Evolutionary conservation across 1,140 invertebrate genomes (phyloP), one percentile per base, ranked within the genome.

Genomic region (Drosophila kikkawai): DNA sequence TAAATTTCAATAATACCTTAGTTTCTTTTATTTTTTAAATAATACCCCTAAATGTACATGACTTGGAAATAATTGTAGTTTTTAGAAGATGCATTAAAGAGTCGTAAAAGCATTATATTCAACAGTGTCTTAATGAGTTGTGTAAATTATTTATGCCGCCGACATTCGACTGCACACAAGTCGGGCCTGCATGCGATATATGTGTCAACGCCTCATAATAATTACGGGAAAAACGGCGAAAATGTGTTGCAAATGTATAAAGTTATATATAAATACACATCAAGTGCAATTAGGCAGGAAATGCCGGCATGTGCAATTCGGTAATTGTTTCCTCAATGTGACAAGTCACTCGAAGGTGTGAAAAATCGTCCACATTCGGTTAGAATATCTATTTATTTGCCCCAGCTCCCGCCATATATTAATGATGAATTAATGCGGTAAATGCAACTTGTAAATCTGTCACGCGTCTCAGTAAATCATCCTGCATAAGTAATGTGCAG

Each of bases 361-460:
- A 83, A 66, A 32, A 68, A 36, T n/a, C n/a, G 1, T 0, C 7
- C 12, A 17, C 13, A 55, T 22, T 19, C 22, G n/a, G 4, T 15
- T 2, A n/a, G 15, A 0, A 34, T 42, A 34, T 50, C 12, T 22
- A 57, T 57, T 39, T 34, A 50, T 59, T 37, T 11, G 12, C 9
- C 34, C 17, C 11, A 22, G 22, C 29, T 36, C 29, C n/a, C 41
- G 36, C 39, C 32, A 57, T 61, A 50, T 83, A 79, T 73, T 84
- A 85, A 90, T 90, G 81, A 90, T 91, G 71, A 90, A 90, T 90
- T 77, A 91, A 79, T 80, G 86, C 79, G 68, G 79, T 91, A 82
- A 90, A 82, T 82, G 73, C 86, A 91, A 86, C 86, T 86, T 90
- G 86, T 90, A 90, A 90, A 90, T 90, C 86, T 90, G 86, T 90